Evolutionary conservation across 2,113 vertebrate species (phyloP), one percentile per base, ranked within the genome.

Genomic region (Tragelaphus strepsiceros): DNA sequence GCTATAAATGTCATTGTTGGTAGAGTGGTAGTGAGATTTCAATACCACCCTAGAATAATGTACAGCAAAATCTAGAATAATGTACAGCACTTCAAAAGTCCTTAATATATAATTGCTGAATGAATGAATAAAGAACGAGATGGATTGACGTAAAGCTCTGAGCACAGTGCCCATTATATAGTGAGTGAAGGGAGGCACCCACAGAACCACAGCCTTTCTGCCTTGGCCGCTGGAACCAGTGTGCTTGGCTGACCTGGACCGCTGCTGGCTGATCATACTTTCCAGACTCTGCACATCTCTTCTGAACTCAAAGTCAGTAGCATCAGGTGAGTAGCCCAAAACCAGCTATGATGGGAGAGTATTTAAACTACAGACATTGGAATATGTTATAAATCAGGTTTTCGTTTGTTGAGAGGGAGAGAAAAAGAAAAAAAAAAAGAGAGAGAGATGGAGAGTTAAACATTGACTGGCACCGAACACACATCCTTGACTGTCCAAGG

Each of bases 211-310:
- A 88, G 93, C 16, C 81, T 62, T 84, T 16, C 54, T 1, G 8
- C 14, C n/a, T 35, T 49, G 62, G 58, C 26, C 19, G 0, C 30
- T 13, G 17, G 43, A 51, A 39, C 15, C 78, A 32, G 46, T 1
- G 51, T 49, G 28, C 49, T 14, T 15, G 14, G 49, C 74, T 58
- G 86, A 3, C 90, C 58, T 30, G 7, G 24, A 1, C 39, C 11
- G 3, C 2, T 0, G 0, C 13, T 1, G 6, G 43, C 59, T 43
- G 17, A 14, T 30, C 1, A 12, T 49, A 19, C 46, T 61, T 51
- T 59, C 5, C 61, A 21, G 32, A 17, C 17, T 14, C 46, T 24
- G 24, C 6, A 8, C 39, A 17, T 22, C 39, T 87, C 32, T 43
- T n/a, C 49, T 30, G 21, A 19, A 26, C 21, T 39, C 28, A 51